These are phyloP conservation scores for Zingel zingel DNA, from an alignment of 2,113 vertebrate genomes.

Conservation along the genomic window DNA sequence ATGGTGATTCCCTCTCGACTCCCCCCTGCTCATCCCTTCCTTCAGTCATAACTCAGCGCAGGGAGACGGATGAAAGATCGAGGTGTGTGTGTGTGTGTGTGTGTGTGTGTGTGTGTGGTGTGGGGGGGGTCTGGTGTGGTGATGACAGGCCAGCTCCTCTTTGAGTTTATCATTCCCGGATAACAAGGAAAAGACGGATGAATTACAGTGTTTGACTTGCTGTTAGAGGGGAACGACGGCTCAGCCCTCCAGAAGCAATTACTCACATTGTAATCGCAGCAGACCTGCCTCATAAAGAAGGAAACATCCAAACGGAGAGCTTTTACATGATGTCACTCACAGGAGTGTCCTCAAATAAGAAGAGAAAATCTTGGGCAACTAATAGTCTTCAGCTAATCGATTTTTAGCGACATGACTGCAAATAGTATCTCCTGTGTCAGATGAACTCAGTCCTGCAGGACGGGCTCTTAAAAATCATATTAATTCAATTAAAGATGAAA, in stretches of 20 bases:
- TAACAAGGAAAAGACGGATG: constrained; percentile 61
- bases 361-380: constrained; percentile 5
- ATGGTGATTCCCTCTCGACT: constrained; percentile 65
- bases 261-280: constrained; percentile 42
- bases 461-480: background rate
- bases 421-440: background rate
- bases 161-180: constrained; percentile 40
- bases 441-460: background rate
- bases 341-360: constrained; percentile 12
- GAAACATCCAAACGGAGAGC: constrained; percentile 28
- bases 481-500: background rate
- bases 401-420: background rate
- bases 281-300: constrained; percentile 28
- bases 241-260: constrained; percentile 44
- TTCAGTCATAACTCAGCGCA: constrained; percentile 53
- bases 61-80: constrained; percentile 23
- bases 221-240: constrained; percentile 8
- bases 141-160: constrained; percentile 24
- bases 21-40: constrained; percentile 46
- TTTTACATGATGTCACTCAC: constrained; percentile 51
- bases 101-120: too few species aligned
- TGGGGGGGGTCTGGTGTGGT: constrained; percentile 6
- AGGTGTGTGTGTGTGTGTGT: background rate
- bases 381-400: background rate
- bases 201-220: constrained; percentile 48